Conservation (phyloP, 2,113 vertebrate species). For the Eulemur macaco region DNA sequence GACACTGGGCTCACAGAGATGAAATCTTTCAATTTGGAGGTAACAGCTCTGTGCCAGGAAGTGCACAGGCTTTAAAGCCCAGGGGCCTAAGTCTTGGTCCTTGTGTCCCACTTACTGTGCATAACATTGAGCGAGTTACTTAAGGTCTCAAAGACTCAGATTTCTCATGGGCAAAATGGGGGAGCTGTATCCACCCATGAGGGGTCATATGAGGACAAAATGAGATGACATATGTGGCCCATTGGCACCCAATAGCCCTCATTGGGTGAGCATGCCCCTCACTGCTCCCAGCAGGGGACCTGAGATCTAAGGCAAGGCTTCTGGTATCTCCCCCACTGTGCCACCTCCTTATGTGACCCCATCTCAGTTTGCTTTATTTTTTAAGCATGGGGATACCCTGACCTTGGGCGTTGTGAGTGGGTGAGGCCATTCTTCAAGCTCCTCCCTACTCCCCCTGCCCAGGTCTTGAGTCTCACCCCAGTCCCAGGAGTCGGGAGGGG, state of each 20-base stretch:
- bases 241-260: neutral
- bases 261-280: neutral
- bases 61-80: neutral
- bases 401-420: neutral
- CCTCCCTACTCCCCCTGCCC: too few relatives aligned
- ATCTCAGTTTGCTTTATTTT: neutral
- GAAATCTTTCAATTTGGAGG: neutral
- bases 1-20: neutral
- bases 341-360: neutral
- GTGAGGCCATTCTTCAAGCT: neutral
- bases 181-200: neutral
- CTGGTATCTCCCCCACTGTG: neutral
- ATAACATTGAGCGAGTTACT: neutral
- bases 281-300: neutral
- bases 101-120: neutral
- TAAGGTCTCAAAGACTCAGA: neutral
- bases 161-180: neutral
- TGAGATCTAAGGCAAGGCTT: neutral
- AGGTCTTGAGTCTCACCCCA: neutral
- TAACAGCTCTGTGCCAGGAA: neutral
- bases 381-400: neutral
- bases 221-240: neutral
- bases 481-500: neutral
- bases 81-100: neutral
- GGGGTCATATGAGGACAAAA: slow-evolving; percentile 45